Conservation (phyloP, 2,888 invertebrate species). For the Mythimna pallens region DNA sequence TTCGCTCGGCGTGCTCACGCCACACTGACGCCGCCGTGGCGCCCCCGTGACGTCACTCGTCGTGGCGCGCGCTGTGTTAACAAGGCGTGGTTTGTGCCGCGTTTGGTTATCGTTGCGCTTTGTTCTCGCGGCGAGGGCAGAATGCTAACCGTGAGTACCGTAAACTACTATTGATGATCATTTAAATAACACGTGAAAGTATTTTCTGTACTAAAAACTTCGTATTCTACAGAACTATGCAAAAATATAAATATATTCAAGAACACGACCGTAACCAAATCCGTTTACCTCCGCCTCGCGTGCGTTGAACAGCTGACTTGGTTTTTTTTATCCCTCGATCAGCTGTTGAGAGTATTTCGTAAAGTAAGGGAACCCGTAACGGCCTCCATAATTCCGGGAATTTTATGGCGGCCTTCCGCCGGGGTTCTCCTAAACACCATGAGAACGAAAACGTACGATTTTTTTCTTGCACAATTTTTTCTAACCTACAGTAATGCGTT, state of each 20-base stretch:
- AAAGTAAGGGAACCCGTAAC: conserved; percentile 42
- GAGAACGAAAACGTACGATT: conserved; percentile 31
- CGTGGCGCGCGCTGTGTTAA: conserved; percentile 31
- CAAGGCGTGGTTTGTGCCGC: conserved; percentile 19
- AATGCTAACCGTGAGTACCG: conserved; percentile 2
- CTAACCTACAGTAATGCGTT: not conserved
- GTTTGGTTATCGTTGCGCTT: conserved; percentile 29
- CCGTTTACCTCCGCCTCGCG: conserved; percentile 11
- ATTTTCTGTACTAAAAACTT: not conserved
- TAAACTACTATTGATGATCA: not conserved
- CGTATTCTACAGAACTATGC: not conserved
- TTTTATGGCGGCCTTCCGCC: conserved; percentile 51
- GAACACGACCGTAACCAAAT: conserved; percentile 13
- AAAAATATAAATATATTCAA: conserved; percentile 1
- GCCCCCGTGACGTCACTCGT: conserved; percentile 38
- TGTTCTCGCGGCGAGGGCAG: conserved; percentile 34
- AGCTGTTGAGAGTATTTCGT: conserved; percentile 41
- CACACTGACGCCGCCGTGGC: conserved; percentile 63
- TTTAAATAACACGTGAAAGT: conserved; percentile 18
- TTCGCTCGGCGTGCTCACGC: conserved; percentile 67
- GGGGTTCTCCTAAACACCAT: conserved; percentile 29
- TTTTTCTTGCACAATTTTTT: conserved; percentile 25
- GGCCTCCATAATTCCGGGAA: conserved; percentile 54
- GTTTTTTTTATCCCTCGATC: conserved; percentile 48
- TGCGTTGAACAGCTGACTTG: conserved; percentile 47